These are phyloP conservation scores for Hermodice carunculata DNA, from an alignment of 2,888 invertebrate genomes.

Conservation along the genomic window DNA sequence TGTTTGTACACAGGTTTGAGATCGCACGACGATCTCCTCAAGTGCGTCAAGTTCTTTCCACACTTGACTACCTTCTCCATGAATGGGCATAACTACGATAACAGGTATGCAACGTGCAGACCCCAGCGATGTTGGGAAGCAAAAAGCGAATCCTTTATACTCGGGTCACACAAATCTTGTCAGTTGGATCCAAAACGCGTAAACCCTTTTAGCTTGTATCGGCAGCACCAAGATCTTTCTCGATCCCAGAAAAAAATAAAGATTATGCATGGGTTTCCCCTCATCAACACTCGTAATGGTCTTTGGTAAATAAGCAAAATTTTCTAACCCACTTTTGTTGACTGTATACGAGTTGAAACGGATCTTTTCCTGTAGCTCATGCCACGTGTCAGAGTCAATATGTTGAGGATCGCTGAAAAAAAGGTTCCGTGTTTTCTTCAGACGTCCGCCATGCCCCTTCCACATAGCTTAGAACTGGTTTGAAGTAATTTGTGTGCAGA, in stretches of 20 bases:
- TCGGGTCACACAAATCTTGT: background rate
- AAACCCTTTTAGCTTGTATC: background rate
- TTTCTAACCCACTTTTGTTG: no score
- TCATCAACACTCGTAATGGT: background rate
- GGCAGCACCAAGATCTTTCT: background rate
- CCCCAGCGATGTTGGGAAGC: constrained; percentile 2
- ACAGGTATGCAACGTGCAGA: background rate
- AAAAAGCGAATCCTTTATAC: constrained; percentile 9
- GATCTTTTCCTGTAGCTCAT: no score
- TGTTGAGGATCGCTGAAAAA: no score
- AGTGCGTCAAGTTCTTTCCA: background rate
- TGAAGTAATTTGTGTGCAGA: no score
- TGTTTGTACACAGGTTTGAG: background rate
- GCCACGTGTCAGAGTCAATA: no score
- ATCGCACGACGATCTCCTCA: background rate
- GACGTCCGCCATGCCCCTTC: no score
- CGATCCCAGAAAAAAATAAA: background rate
- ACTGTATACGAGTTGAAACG: no score
- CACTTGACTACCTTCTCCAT: background rate
- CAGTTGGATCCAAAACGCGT: background rate
- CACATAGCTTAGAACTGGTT: no score
- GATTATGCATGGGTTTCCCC: background rate
- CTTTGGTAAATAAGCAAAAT: constrained; percentile 11
- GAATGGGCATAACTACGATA: background rate
- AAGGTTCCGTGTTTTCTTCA: no score